Conservation (phyloP, 2,113 vertebrate species). For the Semnornis frantzii region DNA sequence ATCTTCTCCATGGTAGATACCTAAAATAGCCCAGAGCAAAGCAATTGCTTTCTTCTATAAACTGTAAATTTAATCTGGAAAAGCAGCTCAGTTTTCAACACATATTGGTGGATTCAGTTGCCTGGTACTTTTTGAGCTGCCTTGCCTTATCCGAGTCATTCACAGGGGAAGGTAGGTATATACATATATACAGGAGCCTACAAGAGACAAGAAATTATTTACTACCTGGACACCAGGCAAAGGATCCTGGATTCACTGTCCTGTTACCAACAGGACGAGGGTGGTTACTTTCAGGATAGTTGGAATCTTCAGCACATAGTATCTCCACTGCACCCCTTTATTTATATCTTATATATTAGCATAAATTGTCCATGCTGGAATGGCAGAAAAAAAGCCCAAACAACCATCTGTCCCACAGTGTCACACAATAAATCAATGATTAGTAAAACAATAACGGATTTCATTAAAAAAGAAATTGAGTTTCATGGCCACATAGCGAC, state of each 20-base stretch:
- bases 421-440: neutral
- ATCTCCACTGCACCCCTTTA: neutral
- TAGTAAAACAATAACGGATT: neutral
- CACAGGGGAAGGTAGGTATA: neutral
- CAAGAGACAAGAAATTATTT: neutral
- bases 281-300: neutral
- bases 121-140: neutral
- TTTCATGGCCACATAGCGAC: neutral
- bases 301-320: neutral
- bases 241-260: neutral
- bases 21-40: slow-evolving; percentile 37
- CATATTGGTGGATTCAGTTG: neutral
- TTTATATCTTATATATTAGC: neutral
- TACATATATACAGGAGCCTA: neutral
- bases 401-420: neutral
- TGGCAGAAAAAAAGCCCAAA: neutral
- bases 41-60: neutral
- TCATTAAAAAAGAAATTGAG: neutral
- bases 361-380: neutral
- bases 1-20: slow-evolving; percentile 34
- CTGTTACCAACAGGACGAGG: neutral
- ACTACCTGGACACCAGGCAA: neutral
- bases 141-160: neutral
- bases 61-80: slow-evolving; percentile 21
- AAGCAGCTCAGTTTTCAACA: neutral